These are phyloP conservation scores for Cryptomyrus ogoouensis DNA, from an alignment of 2,113 vertebrate genomes.

Conservation along the genomic window DNA sequence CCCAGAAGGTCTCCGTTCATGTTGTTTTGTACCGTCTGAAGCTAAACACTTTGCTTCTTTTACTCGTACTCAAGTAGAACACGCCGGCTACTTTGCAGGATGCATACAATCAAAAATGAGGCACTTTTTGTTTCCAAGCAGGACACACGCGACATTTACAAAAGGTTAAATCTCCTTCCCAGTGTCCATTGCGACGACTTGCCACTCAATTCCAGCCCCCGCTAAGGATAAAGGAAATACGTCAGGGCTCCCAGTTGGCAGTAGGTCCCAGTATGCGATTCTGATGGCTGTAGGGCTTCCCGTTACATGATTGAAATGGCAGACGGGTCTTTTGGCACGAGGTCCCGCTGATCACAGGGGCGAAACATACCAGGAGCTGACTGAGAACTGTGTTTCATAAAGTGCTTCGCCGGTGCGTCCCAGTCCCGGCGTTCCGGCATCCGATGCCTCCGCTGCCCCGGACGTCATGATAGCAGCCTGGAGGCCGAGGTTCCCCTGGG, in stretches of 20 bases:
- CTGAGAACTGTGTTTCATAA: constrained; percentile 18
- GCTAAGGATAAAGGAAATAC: constrained; percentile 35
- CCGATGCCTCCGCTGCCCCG: not conserved
- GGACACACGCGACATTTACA: constrained; percentile 1
- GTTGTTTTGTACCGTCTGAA: constrained; percentile 27
- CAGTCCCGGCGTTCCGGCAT: not conserved
- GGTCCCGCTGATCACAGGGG: constrained; percentile 49
- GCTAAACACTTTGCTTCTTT: constrained; percentile 21
- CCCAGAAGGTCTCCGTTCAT: constrained; percentile 26
- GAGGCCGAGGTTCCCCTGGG: not conserved
- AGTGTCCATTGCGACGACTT: constrained; percentile 45
- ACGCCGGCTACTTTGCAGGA: constrained; percentile 58
- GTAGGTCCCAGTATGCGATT: constrained; percentile 30
- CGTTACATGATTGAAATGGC: constrained; percentile 26
- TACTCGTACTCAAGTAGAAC: constrained; percentile 45
- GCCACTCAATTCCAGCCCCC: constrained; percentile 18
- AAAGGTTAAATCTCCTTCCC: constrained; percentile 57
- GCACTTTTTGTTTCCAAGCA: constrained; percentile 64
- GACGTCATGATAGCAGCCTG: not conserved
- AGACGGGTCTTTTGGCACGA: constrained; percentile 56
- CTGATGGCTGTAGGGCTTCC: constrained; percentile 31
- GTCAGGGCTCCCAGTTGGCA: constrained; percentile 40
- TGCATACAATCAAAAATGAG: constrained; percentile 71
- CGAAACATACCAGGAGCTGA: constrained; percentile 42
- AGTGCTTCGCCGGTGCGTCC: constrained; percentile 21